Evolutionary conservation across 2,113 vertebrate species (phyloP).

Genomic region (Camelus dromedarius): DNA sequence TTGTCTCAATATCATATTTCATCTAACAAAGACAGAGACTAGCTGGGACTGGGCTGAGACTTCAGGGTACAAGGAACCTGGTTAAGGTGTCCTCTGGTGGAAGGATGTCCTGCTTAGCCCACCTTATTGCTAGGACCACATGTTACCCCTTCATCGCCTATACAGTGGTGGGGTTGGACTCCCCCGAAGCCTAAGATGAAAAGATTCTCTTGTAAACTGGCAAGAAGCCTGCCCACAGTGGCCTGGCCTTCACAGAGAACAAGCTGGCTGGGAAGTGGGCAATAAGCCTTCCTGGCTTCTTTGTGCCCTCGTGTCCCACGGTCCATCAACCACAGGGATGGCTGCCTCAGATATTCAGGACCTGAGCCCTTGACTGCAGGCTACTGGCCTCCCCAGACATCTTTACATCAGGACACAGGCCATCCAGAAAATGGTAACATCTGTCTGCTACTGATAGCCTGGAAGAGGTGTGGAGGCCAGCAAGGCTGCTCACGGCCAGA

Average conservation of each 20-base stretch:
- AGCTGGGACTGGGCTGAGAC: background rate
- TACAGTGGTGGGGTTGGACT: background rate
- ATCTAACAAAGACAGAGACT: background rate
- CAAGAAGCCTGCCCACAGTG: background rate
- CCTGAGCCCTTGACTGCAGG: too few species aligned
- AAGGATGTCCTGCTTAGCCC: background rate
- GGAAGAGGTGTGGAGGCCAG: background rate
- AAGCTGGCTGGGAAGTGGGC: background rate
- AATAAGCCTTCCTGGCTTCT: background rate
- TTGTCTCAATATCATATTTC: constrained; percentile 15
- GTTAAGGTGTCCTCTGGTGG: background rate
- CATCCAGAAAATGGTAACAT: background rate
- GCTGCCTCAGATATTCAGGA: background rate
- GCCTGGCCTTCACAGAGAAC: background rate
- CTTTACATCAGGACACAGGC: background rate
- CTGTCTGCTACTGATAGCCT: background rate
- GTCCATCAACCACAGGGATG: accelerated
- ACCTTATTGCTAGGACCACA: background rate
- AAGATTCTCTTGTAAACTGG: background rate
- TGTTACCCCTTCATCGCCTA: background rate
- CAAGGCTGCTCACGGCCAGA: background rate
- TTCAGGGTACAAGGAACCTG: background rate
- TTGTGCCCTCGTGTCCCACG: background rate
- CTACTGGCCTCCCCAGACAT: background rate
- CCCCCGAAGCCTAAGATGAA: background rate